Evolutionary conservation across 2,797 vertebrate species (phyloP), one percentile per base, ranked within the genome.

Genomic region (Peromyscus attwateri): DNA sequence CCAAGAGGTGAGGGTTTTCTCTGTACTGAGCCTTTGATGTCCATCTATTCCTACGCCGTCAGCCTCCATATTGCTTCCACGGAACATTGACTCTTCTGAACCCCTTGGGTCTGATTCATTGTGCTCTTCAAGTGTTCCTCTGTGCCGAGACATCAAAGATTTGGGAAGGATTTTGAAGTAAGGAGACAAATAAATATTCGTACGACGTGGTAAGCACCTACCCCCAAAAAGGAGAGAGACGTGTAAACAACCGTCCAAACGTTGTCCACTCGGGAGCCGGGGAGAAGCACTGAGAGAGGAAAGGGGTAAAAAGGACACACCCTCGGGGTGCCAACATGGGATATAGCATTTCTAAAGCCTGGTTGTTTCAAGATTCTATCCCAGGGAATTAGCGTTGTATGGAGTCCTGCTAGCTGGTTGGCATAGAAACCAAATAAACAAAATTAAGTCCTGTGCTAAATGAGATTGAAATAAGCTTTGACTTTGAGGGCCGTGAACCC

Each of bases 351-450:
- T 90, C 71, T 79, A 71, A 82, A 60, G n/a, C 25, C 37, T 29
- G 40, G 52, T 88, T 40, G 1, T 43, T 92, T 87, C 90, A 81
- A 90, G 89, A 84, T 87, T 92, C 82, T 91, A 66, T 49, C 43
- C 68, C 34, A 55, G 16, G 37, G 95, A 89, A 81, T 87, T 89
- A 70, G 23, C 40, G 57, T 73, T 80, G 46, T 49, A 31, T 85
- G 70, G 91, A 97, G 87, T 31, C 25, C 71, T 95, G 83, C 91
- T 76, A 84, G 46, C 21, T 52, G 62, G 49, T 94, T 89, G 91
- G 55, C 89, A 90, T 90, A 87, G 92, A 96, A 96, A 95, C 90
- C 95, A 97, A 71, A 84, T 87, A 96, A 95, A 93, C 85, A 97
- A 93, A 93, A 95, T 85, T 92, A 89, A 97, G 46, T 87, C 49